Percentiles rank a stretch among this genome's conserved stretches.
phyloP scores from a whole-genome alignment of 1,140 invertebrate species.

The Cydia pomonella region DNA sequence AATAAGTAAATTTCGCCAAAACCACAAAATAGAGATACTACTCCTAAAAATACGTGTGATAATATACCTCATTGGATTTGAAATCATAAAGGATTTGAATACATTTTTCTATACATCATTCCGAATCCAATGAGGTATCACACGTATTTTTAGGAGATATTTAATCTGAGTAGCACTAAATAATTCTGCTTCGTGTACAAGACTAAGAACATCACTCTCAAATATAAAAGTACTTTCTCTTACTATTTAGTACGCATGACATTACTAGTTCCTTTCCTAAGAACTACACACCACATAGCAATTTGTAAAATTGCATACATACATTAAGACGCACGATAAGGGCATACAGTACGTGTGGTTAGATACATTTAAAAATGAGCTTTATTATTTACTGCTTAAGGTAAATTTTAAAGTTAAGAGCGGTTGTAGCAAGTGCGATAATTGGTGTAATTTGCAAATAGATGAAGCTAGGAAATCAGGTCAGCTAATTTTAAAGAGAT shows the following conservation, averaged over 20 bases:
- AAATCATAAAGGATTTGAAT: no score
- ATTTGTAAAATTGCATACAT: conserved; percentile 6
- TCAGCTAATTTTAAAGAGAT: conserved; percentile 29
- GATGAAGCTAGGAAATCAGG: conserved; percentile 25
- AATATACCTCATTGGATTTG: no score
- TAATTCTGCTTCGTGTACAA: background rate
- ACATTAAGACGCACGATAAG: background rate
- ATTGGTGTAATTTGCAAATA: conserved; percentile 27
- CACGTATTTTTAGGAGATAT: no score
- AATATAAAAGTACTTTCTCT: no score
- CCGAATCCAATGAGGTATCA: no score
- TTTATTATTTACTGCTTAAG: background rate
- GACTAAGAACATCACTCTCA: background rate
- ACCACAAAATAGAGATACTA: no score
- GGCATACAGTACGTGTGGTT: background rate
- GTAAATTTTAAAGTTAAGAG: background rate
- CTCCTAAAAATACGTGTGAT: no score
- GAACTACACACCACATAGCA: background rate
- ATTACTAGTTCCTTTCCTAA: background rate
- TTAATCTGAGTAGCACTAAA: background rate
- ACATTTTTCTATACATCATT: no score
- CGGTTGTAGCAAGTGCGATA: conserved; percentile 15
- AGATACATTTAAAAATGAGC: background rate
- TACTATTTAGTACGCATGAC: conserved; percentile 9
- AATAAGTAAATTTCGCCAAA: no score